Base-by-base conservation (phyloP, 92 coral and sea anemone species). In the Umimayanthus chanpuru region DNA sequence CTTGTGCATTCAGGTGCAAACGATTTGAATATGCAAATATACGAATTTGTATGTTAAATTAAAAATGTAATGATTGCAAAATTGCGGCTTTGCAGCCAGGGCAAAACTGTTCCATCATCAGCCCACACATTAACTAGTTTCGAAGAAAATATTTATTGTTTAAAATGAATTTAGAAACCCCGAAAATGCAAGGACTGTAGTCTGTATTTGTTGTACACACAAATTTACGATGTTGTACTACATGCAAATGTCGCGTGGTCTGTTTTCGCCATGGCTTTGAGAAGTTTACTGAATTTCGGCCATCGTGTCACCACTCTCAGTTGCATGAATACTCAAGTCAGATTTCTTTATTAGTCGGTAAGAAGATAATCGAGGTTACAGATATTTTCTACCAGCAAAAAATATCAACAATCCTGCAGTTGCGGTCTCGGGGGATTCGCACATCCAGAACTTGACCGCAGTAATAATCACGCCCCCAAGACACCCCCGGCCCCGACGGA, bases 1-100 rank as follows among this genome's bases (percentile, higher is more conserved):
- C 21, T 80, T 81, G 73, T 81, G 85, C 85, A 83, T 70, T 83
- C 87, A 83, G 65, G 64, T 83, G 87, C 87, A 70, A 67, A 30
- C 29, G 74, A 32, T 83, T 70, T 83, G 87, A 77, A 83, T 83
- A 83, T 83, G 87, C 87, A 83, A 83, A 83, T 83, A 25, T 43
- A 83, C 26, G 41, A 43, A 83, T 44, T 25, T 70, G 67, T 83
- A 39, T 56, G 41, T 53, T 26, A 6, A 56, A 83, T 83, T 83
- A 83, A 83, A 83, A 70, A 83, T 83, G 87, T 70, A 83, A 18
- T 83, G 74, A 70, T 29, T 53, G 41, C 77, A 68, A 68, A 25
- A 70, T 71, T 83, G 87, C 15, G 79, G 87, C 65, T 83, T 82
- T 66, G 1, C 43, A 41, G 11, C 76, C 41, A 36, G 4, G 21